Evolutionary conservation across 2,113 vertebrate species (phyloP).

Genomic region (Rhinolophus ferrumequinum): DNA sequence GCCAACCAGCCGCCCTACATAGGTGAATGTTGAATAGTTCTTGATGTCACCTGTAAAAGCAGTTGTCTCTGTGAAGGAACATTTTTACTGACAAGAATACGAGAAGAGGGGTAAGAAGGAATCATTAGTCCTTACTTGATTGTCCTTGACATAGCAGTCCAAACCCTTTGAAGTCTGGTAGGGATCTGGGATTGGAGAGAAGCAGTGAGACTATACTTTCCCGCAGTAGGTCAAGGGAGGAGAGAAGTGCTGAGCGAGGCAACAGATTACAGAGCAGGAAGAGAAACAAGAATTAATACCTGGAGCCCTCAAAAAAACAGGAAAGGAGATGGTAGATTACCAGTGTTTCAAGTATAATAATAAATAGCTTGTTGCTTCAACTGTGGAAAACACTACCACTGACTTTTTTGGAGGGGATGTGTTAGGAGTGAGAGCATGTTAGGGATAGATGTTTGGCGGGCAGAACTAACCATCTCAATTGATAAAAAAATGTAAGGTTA

Average conservation of each 20-base stretch:
- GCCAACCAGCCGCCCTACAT: neutral
- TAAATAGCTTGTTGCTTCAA: neutral
- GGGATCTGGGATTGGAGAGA: neutral
- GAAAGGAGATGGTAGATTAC: neutral
- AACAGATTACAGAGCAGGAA: neutral
- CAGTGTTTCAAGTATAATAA: neutral
- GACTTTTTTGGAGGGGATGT: neutral
- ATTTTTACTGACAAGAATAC: neutral
- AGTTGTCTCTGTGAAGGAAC: neutral
- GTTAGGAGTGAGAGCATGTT: neutral
- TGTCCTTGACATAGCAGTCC: neutral
- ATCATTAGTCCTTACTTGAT: neutral
- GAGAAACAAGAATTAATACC: neutral
- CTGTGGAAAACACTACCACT: neutral
- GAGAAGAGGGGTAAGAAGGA: neutral
- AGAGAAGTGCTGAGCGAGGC: neutral
- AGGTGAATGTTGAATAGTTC: constrained; percentile 33
- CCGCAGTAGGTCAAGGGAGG: neutral
- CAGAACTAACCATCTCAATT: neutral
- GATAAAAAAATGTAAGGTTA: neutral
- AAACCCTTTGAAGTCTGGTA: neutral
- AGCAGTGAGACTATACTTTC: neutral
- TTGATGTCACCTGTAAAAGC: neutral
- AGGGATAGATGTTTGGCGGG: neutral
- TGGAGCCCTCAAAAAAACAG: neutral